Conservation (phyloP, 2,888 invertebrate species). For the Cheilosia vernalis region DNA sequence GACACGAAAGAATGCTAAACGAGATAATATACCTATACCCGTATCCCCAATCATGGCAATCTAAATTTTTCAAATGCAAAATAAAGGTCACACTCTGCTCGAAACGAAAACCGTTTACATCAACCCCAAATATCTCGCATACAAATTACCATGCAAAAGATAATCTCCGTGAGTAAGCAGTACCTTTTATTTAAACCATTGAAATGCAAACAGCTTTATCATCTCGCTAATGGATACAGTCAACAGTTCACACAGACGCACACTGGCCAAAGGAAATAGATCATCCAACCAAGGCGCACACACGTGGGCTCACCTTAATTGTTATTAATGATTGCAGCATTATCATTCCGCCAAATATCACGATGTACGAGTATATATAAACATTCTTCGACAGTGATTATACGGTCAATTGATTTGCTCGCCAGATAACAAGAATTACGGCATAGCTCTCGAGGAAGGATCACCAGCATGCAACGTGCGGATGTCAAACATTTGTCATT, state of each 20-base stretch:
- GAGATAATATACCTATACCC: not conserved
- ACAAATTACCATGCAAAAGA: constrained; percentile 39
- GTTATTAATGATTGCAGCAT: constrained; percentile 46
- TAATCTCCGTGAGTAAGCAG: constrained; percentile 6
- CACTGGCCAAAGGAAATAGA: constrained; percentile 11
- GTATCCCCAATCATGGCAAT: not conserved
- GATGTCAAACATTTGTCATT: constrained; percentile 1
- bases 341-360: not conserved
- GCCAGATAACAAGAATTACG: constrained; percentile 8
- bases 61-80: not conserved
- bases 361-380: not conserved
- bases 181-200: not conserved
- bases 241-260: constrained; percentile 1
- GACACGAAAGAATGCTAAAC: not conserved
- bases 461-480: constrained; percentile 1
- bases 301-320: constrained; percentile 23
- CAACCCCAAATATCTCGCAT: constrained; percentile 2
- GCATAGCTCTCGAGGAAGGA: constrained; percentile 22
- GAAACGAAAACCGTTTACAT: not conserved
- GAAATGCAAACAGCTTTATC: constrained; percentile 17
- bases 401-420: constrained; percentile 32
- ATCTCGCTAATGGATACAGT: constrained; percentile 33
- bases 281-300: constrained; percentile 9
- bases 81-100: constrained; percentile 18
- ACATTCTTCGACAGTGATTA: not conserved